phyloP scores from a whole-genome alignment of 2,113 vertebrate genomes.

The Mastomys coucha region DNA sequence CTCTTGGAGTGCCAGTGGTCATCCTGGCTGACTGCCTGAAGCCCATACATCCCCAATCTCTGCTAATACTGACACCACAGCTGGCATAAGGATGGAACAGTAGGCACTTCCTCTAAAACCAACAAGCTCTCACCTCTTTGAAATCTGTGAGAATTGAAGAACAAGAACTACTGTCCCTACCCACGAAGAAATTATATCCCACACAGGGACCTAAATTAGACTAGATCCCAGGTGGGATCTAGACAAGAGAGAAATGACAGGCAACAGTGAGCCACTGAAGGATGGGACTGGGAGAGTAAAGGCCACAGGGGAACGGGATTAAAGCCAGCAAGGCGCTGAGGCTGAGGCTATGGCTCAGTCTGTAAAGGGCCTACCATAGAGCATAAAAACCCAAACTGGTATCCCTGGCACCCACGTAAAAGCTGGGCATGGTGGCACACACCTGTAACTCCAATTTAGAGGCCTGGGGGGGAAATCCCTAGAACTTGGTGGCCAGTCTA shows the following conservation, averaged over 20 bases:
- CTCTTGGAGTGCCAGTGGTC: too few relatives aligned
- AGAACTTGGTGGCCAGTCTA: background rate
- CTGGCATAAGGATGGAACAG: background rate
- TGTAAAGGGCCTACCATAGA: background rate
- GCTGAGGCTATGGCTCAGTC: background rate
- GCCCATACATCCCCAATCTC: background rate
- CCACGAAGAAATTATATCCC: background rate
- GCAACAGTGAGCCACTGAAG: background rate
- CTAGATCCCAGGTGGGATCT: background rate
- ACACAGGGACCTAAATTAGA: background rate
- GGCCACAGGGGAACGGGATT: background rate
- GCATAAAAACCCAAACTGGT: background rate
- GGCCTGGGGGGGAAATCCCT: background rate
- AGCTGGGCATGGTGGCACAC: background rate
- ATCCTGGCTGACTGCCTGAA: background rate
- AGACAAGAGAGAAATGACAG: rapidly evolving
- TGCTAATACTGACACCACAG: background rate
- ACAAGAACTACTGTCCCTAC: background rate
- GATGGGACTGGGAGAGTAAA: background rate
- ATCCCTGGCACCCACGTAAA: background rate
- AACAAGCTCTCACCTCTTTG: background rate
- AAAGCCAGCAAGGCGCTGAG: background rate
- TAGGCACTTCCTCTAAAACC: too few relatives aligned
- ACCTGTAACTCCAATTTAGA: background rate
- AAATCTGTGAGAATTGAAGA: background rate